Evolutionary conservation across 2,113 vertebrate species (phyloP).

Genomic region (Eolophus roseicapilla): DNA sequence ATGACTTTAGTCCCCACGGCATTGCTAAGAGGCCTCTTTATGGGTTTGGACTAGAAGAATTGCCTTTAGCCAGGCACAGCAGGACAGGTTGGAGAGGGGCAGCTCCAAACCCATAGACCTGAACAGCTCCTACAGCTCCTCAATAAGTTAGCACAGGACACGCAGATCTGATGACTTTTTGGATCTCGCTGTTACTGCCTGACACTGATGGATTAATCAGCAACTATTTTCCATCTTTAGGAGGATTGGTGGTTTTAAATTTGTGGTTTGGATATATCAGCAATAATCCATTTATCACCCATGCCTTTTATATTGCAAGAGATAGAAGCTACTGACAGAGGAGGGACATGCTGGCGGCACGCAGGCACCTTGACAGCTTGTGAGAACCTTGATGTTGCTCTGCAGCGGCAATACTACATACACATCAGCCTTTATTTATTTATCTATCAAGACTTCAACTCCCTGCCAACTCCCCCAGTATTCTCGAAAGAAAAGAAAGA

Average conservation of each 20-base stretch:
- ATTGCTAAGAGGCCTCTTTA: constrained; percentile 5
- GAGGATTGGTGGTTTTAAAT: rapidly evolving
- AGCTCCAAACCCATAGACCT: neutral
- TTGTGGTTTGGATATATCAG: neutral
- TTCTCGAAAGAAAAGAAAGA: neutral
- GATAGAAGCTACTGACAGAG: neutral
- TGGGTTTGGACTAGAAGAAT: constrained; percentile 13
- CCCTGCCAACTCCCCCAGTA: neutral
- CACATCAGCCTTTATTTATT: neutral
- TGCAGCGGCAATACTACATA: neutral
- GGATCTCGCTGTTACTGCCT: neutral
- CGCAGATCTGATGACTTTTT: neutral
- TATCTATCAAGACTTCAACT: neutral
- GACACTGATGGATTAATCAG: neutral
- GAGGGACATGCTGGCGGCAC: rapidly evolving
- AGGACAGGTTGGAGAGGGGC: neutral
- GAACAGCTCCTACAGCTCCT: neutral
- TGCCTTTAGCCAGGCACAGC: constrained; percentile 10
- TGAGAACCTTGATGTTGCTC: neutral
- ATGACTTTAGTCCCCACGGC: neutral
- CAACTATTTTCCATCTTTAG: neutral
- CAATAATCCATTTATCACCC: neutral
- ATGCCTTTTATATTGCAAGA: neutral
- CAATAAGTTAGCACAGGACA: neutral
- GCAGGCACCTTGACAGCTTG: neutral